phyloP scores from a whole-genome alignment of 2,797 vertebrate species.

The Amniataba percoides region DNA sequence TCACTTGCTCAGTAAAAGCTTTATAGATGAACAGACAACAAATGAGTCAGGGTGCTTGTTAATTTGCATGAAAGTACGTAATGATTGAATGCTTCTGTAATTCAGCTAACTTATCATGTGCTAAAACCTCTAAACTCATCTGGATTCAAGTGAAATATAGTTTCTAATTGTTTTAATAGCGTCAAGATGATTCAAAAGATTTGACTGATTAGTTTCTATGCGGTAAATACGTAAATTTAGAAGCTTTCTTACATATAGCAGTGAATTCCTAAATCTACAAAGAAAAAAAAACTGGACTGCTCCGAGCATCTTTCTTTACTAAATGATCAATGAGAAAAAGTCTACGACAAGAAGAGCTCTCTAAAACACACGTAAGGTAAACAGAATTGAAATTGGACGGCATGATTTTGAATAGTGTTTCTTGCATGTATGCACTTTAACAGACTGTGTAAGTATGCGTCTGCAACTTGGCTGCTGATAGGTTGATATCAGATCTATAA shows the following conservation, averaged over 20 bases:
- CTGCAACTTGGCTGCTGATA: conserved; percentile 1
- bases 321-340: conserved; percentile 1
- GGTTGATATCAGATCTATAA: not conserved
- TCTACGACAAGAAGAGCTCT: not conserved
- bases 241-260: not conserved
- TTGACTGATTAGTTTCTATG: not conserved
- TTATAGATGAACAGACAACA: not conserved
- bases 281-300: not conserved
- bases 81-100: conserved; percentile 15
- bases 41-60: not conserved
- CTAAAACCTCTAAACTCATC: not conserved
- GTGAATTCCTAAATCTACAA: not conserved
- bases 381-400: not conserved
- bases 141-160: not conserved
- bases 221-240: not conserved
- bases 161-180: not conserved
- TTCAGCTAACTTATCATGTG: not conserved
- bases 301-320: not conserved
- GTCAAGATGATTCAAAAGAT: not conserved
- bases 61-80: not conserved
- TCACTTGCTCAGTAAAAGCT: not conserved
- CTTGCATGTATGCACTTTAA: not conserved
- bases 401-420: not conserved
- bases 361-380: not conserved
- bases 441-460: not conserved